Conservation (phyloP, 2,888 invertebrate species). For the Drosophila meridionalis region DNA sequence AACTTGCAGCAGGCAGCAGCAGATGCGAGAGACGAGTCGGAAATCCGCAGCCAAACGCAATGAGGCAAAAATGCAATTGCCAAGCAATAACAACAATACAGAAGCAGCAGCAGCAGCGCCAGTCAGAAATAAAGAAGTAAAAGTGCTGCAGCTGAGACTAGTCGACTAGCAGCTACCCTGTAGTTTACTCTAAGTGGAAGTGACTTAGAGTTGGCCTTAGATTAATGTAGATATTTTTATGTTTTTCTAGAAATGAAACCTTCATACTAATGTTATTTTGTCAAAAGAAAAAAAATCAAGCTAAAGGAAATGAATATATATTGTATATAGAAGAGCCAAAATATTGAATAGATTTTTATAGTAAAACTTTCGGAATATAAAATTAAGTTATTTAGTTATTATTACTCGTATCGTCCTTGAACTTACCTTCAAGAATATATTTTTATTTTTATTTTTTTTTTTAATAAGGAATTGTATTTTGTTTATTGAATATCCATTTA, state of each 20-base stretch:
- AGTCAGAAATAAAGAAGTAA: constrained; percentile 11
- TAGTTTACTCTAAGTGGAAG: background rate
- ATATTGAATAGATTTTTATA: background rate
- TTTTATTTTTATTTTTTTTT: no score
- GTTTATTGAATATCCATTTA: no score
- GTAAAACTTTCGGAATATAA: no score
- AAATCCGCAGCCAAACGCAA: constrained; percentile 59
- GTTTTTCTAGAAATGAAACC: no score
- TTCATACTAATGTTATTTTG: no score
- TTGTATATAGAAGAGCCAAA: background rate
- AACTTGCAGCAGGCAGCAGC: constrained; percentile 17
- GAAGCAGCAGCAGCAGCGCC: constrained; percentile 3
- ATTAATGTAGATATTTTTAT: no score
- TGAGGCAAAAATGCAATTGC: constrained; percentile 74
- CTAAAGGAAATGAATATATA: no score
- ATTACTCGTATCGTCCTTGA: no score
- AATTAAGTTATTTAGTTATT: no score
- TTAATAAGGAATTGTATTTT: no score
- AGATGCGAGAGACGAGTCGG: constrained; percentile 46
- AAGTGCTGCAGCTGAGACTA: background rate
- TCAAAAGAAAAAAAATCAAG: no score
- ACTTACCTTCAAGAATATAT: no score
- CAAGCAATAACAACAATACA: constrained; percentile 33
- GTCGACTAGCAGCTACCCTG: background rate
- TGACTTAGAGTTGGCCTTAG: background rate